These are phyloP conservation scores for Amblyopsis rosae DNA, from an alignment of 2,113 vertebrate species.

Conservation along the genomic window DNA sequence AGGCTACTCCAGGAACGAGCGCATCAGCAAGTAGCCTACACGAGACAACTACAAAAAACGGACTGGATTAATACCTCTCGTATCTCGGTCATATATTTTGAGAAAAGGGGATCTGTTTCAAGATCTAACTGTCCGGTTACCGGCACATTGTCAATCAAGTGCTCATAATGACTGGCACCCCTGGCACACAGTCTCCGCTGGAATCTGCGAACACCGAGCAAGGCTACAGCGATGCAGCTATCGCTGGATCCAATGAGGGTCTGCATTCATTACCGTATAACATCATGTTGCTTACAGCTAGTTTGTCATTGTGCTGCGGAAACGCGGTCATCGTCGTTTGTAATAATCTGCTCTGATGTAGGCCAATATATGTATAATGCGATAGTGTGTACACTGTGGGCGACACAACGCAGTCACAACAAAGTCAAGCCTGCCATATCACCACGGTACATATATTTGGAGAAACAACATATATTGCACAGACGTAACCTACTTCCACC, in stretches of 20 bases:
- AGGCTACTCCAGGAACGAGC: conserved; percentile 23
- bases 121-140: conserved; percentile 16
- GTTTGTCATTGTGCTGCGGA: conserved; percentile 65
- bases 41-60: conserved; percentile 37
- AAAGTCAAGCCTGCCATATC: conserved; percentile 50
- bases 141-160: conserved; percentile 35
- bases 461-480: conserved; percentile 35
- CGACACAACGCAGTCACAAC: conserved; percentile 30
- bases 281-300: conserved; percentile 62
- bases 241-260: conserved; percentile 45
- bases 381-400: conserved; percentile 35
- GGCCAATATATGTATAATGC: conserved; percentile 37
- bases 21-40: conserved; percentile 47
- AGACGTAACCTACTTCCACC: conserved; percentile 41
- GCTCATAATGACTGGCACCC: conserved; percentile 48
- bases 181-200: conserved; percentile 44
- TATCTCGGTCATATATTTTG: conserved; percentile 20
- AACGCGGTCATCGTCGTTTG: conserved; percentile 48
- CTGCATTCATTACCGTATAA: conserved; percentile 60
- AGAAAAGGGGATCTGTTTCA: conserved; percentile 16
- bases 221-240: conserved; percentile 42
- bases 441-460: conserved; percentile 21
- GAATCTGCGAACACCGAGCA: conserved; percentile 38
- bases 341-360: conserved; percentile 56
- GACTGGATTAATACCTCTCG: conserved; percentile 12